Base-by-base conservation (phyloP, 2,113 vertebrate genomes). In the Brachypodius melanocephalos region DNA sequence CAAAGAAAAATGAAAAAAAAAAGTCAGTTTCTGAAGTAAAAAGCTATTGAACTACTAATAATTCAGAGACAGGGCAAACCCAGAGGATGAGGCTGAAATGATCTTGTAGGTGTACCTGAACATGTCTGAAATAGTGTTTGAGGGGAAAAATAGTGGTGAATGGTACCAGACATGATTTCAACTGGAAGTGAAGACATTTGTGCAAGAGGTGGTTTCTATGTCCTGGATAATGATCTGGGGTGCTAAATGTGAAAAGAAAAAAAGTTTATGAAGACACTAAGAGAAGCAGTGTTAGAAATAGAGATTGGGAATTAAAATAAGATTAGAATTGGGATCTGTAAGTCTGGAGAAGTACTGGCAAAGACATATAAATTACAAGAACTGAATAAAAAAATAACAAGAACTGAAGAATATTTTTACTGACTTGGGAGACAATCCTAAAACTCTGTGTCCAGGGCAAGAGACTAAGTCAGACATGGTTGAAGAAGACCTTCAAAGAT, bases 381-480 rank as follows among this genome's bases (percentile, higher is more conserved):
- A 31, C 10, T 51, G 26, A 31, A 51, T 57, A 16, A 4, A 42
- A 71, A 86, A 71, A n/a, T 52, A 62, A 16, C 3, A 38, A n/a
- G 12, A 40, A 16, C 16, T 49, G 40, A 54, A 54, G 46, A 36
- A 52, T 32, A 4, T 6, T 3, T 69, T 69, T 66, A 10, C 12
- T 55, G 28, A 10, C n/a, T 59, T 68, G 77, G 52, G 45, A 79
- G 34, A 28, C 6, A 32, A 9, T 72, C 25, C 3, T 52, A 21
- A 72, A 63, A 25, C 25, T 32, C 11, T 15, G 11, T 69, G 25
- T 75, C 26, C 12, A 17, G 5, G 36, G 24, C 14, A 43, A 51
- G 38, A 65, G 17, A 21, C 21, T 0, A 1, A 69, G 43, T 51
- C 48, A 75, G 28, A 22, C 1, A 2, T 62, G 14, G 16, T 7